Evolutionary conservation across 2,888 invertebrate genomes (phyloP), one percentile per base, ranked within the genome.

Genomic region (Lordiphosa andalusiaca): DNA sequence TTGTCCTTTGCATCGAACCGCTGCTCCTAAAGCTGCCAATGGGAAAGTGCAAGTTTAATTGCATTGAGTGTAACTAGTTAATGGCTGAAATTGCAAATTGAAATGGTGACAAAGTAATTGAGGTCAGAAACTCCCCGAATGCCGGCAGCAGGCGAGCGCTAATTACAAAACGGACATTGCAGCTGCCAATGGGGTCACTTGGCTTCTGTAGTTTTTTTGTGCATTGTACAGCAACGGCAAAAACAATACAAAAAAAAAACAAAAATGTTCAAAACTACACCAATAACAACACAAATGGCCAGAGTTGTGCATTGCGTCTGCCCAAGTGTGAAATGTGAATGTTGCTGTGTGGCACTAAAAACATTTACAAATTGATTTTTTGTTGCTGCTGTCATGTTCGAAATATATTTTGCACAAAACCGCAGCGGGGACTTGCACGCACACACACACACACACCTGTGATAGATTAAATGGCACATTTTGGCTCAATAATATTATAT

Each of bases 21-120:
- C 50, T 44, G 58, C 49, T 48, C 54, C 50, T 37, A 44, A 40
- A 53, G 48, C 13, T 46, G 49, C 25, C 37, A 33, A 57, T 65
- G 68, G 54, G 67, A 62, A 64, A 82, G 77, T 80, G 81, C 77
- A 83, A 83, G 77, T 78, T 78, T 78, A 78, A 78, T 78, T 78
- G 84, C 77, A 80, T 83, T 61, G 77, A 80, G 81, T 63, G 77
- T 83, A 80, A 83, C 77, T 80, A 83, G 77, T 78, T 83, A 78
- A 78, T 78, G 81, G 77, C 81, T 83, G 66, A 71, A 81, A 81
- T 84, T 84, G 80, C 84, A 81, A 81, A 81, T 81, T 81, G 80
- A 81, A 81, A 81, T 84, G 84, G 80, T 84, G 80, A 81, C 84
- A 81, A 84, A 84, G 83, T 82, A 84, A 84, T 81, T 81, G 84